Conservation (phyloP, 2,113 vertebrate species). For the Paramisgurnus dabryanus region DNA sequence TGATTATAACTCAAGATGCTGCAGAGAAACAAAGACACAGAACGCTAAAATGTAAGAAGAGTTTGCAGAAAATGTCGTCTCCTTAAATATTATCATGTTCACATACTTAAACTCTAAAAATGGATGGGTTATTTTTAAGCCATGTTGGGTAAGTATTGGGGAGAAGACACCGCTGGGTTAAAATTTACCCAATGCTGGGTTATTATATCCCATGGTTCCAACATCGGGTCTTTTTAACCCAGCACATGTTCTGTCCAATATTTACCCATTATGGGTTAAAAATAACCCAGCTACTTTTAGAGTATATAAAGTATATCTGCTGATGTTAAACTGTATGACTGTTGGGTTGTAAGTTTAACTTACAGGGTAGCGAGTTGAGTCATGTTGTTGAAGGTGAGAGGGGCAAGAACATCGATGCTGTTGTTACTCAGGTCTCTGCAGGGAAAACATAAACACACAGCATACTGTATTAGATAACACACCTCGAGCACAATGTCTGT, state of each 20-base stretch:
- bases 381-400: constrained; percentile 95
- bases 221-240: no score
- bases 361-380: constrained; percentile 87
- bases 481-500: neutral
- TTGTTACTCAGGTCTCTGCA: constrained; percentile 97
- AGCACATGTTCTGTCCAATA: no score
- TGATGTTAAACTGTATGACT: neutral
- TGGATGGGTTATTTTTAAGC: no score
- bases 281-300: no score
- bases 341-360: constrained; percentile 78
- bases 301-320: no score
- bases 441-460: constrained; percentile 43
- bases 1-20: constrained; percentile 96
- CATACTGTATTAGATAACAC: neutral
- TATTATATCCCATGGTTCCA: no score
- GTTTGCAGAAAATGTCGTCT: no score
- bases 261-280: no score
- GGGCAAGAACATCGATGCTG: constrained; percentile 87
- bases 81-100: neutral
- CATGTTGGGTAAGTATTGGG: no score
- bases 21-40: neutral
- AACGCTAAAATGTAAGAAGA: neutral
- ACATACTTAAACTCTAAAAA: neutral
- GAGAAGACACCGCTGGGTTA: no score
- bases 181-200: no score